Conservation (phyloP, 2,797 vertebrate species). For the Telmatherina bonti region DNA sequence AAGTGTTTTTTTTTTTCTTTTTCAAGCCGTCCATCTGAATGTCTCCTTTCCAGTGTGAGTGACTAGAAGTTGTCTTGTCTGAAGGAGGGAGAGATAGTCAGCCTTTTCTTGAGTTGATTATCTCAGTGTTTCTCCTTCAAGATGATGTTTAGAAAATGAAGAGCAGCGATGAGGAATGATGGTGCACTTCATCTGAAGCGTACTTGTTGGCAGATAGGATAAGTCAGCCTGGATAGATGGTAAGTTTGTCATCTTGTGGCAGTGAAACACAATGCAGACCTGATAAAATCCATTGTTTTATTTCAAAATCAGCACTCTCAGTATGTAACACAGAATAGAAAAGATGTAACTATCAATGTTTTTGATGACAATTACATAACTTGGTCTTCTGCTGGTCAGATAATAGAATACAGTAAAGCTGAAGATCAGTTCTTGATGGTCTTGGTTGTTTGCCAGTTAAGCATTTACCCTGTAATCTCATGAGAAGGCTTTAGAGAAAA, state of each 20-base stretch:
- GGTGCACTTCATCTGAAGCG: background rate
- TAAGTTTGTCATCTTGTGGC: constrained; percentile 62
- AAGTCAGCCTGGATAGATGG: background rate
- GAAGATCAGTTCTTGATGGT: constrained; percentile 19
- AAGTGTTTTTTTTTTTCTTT: constrained; percentile 8
- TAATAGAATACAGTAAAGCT: background rate
- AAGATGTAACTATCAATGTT: background rate
- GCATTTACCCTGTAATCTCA: constrained; percentile 30
- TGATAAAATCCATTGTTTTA: background rate
- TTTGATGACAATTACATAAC: background rate
- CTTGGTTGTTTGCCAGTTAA: constrained; percentile 17
- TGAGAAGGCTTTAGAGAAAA: constrained; percentile 25
- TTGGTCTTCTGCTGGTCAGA: background rate
- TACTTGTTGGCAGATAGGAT: background rate
- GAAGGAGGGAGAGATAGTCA: constrained; percentile 3
- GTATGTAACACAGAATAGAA: background rate
- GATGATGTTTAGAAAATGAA: constrained; percentile 19
- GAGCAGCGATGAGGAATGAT: background rate
- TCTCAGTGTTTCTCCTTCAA: background rate
- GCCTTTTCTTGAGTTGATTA: background rate
- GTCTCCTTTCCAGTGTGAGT: background rate
- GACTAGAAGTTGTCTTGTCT: constrained; percentile 5
- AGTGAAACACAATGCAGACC: constrained; percentile 29
- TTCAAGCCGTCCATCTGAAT: constrained; percentile 3
- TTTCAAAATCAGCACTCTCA: background rate